Evolutionary conservation across 2,113 vertebrate species (phyloP).

Genomic region (Colinus virginianus): DNA sequence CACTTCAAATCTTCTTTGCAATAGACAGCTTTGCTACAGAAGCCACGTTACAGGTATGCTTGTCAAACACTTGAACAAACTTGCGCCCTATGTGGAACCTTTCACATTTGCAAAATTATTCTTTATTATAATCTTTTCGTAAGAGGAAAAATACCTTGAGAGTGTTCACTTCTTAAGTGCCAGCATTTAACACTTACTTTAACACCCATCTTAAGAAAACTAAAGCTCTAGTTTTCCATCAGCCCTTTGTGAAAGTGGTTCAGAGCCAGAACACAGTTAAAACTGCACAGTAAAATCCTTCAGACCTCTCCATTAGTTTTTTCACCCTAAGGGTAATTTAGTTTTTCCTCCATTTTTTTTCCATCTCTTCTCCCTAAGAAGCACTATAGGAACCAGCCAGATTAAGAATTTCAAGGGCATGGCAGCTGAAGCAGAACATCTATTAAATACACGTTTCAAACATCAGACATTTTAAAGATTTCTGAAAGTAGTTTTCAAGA

Average conservation of each 20-base stretch:
- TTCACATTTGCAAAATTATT: too few relatives aligned
- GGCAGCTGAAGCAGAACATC: not conserved
- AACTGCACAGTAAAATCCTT: not conserved
- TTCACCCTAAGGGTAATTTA: not conserved
- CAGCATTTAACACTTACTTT: not conserved
- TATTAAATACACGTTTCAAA: not conserved
- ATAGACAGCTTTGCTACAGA: not conserved
- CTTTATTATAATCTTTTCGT: not conserved
- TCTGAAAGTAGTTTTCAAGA: not conserved
- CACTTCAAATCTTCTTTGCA: not conserved
- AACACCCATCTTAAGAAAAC: not conserved
- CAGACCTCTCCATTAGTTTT: not conserved
- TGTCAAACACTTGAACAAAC: not conserved
- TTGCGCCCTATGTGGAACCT: not conserved
- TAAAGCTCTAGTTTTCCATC: not conserved
- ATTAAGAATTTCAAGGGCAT: not conserved
- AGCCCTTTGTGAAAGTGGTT: not conserved
- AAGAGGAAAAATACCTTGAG: not conserved
- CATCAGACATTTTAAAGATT: not conserved
- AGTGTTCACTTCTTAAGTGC: not conserved
- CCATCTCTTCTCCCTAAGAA: not conserved
- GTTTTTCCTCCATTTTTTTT: not conserved
- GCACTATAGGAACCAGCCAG: not conserved
- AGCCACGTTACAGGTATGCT: not conserved
- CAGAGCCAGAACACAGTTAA: not conserved